Evolutionary conservation across 1,140 invertebrate genomes (phyloP), one percentile per base, ranked within the genome.

Genomic region (Neelides sp.): DNA sequence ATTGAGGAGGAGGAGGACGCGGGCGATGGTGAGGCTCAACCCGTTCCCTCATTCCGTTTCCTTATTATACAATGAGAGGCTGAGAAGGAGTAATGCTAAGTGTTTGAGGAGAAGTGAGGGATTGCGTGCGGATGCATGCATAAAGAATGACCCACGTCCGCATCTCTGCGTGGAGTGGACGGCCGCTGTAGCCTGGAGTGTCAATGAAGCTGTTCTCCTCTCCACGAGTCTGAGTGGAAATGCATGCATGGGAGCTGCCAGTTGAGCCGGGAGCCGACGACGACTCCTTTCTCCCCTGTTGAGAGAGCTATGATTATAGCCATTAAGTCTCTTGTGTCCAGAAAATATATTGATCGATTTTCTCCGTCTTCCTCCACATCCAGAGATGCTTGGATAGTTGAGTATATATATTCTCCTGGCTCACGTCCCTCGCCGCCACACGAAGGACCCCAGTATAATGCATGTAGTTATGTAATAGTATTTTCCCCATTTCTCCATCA

Each of bases 291-390:
- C 54, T 57, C 58, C 54, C 58, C 54, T 55, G 52, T 52, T 57
- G 51, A 48, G 50, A 41, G 50, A 60, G 28, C 48, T 57, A 60
- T 57, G 58, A 60, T 60, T 60, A 60, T 57, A 60, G 51, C 58
- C 58, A 60, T 60, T 60, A 60, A 60, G 58, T 60, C 54, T 59
- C 54, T 50, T 56, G 51, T 60, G 54, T 59, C 54, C 50, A 57
- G 52, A 50, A 54, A 55, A 59, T 54, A 51, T 55, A 59, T 56
- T 59, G 58, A 60, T 56, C 58, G 50, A 56, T 57, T 57, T 53
- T 53, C 48, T 48, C 40, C 37, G 30, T 40, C 39, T 32, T 48
- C 37, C 42, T 20, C 32, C 15, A 40, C n/a, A 20, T 12, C 30
- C 26, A 23, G 23, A n/a, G n/a, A n/a, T n/a, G n/a, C n/a, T n/a